phyloP scores from a whole-genome alignment of 2,113 vertebrate species.

The Chamaea fasciata region DNA sequence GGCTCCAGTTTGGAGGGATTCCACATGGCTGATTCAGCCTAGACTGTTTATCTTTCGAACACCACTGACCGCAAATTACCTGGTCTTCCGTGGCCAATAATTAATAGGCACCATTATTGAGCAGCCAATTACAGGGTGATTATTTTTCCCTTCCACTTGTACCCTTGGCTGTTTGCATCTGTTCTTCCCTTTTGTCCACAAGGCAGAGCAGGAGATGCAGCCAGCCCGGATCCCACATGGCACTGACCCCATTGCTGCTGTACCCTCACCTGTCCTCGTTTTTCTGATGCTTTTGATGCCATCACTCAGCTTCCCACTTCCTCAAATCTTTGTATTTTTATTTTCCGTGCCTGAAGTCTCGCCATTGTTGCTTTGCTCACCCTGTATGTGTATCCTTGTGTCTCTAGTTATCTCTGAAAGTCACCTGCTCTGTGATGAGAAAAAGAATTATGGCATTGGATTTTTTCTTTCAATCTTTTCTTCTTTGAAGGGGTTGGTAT shows the following conservation, averaged over 20 bases:
- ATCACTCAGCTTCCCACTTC: not conserved
- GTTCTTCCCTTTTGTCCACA: not conserved
- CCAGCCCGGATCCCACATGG: accelerated
- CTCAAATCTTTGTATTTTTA: not conserved
- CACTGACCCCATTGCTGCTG: not conserved
- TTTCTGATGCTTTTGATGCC: not conserved
- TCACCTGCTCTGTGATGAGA: not conserved
- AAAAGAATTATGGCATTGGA: not conserved
- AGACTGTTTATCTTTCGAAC: slow-evolving; percentile 66
- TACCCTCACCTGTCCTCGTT: not conserved
- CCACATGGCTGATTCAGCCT: not conserved
- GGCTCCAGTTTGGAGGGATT: not conserved
- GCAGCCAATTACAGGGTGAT: slow-evolving; percentile 56
- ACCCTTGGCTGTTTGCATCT: not conserved
- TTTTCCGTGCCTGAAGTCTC: accelerated
- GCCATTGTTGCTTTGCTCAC: accelerated
- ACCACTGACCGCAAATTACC: slow-evolving; percentile 66
- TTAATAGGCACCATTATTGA: slow-evolving; percentile 67
- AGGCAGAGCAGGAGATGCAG: not conserved
- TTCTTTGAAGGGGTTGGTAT: not conserved
- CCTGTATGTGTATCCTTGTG: not conserved
- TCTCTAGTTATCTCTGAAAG: not conserved
- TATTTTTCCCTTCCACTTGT: not conserved
- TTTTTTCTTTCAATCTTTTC: not conserved
- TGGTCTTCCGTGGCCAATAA: slow-evolving; percentile 52